Conservation (phyloP, 2,797 vertebrate species). For the Peromyscus eremicus region DNA sequence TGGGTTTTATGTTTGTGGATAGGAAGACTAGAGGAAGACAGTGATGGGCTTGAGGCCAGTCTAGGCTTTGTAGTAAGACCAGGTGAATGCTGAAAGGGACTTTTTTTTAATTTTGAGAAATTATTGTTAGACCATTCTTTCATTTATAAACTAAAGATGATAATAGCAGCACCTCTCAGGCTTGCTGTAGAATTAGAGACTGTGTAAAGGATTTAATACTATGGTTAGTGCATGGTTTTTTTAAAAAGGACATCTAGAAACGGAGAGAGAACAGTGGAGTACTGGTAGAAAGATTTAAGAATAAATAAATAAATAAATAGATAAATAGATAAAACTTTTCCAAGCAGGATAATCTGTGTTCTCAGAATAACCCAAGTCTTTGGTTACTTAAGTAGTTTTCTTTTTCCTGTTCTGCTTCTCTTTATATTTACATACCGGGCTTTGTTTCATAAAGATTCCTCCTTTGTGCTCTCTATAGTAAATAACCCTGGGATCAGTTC, state of each 20-base stretch:
- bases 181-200: slow-evolving; percentile 20
- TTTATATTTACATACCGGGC: neutral
- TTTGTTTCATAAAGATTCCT: slow-evolving; percentile 57
- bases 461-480: neutral
- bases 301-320: no score
- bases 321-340: neutral
- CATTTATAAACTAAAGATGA: slow-evolving; percentile 19
- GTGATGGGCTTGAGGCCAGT: neutral
- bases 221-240: neutral
- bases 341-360: slow-evolving; percentile 24
- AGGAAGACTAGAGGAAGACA: neutral
- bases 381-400: neutral
- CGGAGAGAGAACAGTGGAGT: neutral
- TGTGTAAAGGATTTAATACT: neutral
- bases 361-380: neutral
- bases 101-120: slow-evolving; percentile 22
- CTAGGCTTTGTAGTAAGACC: neutral
- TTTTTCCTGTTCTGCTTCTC: neutral
- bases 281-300: neutral
- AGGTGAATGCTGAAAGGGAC: neutral
- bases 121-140: neutral
- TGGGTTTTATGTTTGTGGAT: neutral
- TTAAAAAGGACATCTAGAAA: neutral
- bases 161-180: neutral
- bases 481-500: neutral